phyloP scores from a whole-genome alignment of 2,113 vertebrate species.

The Rana temporaria region DNA sequence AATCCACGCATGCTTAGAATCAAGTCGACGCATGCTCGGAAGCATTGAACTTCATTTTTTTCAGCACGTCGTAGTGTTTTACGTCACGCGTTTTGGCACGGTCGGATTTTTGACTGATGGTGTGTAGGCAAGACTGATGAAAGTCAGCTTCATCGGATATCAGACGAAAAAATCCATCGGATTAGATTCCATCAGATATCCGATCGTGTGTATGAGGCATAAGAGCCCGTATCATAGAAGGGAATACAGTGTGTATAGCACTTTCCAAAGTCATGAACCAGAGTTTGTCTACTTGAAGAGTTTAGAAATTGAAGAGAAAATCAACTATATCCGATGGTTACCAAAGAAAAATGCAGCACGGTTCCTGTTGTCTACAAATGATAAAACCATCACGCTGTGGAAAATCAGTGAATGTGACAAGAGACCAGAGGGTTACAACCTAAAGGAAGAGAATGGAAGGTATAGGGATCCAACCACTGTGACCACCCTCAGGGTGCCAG shows the following conservation, averaged over 20 bases:
- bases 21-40: no score
- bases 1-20: no score
- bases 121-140: no score
- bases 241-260: constrained; percentile 98
- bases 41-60: no score
- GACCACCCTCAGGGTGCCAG: constrained; percentile 92
- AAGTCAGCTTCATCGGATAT: no score
- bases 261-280: constrained; percentile 96
- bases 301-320: constrained; percentile 98
- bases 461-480: constrained; percentile 91
- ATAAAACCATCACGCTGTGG: constrained; percentile 99
- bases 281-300: constrained; percentile 98
- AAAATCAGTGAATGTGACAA: constrained; percentile 98
- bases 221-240: constrained; percentile 72
- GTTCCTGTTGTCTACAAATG: constrained; percentile 95
- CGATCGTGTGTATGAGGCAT: no score
- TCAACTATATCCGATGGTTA: constrained; percentile 98
- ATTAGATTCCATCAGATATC: no score
- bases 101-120: no score
- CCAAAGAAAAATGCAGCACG: constrained; percentile 97
- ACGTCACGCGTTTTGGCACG: no score
- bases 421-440: constrained; percentile 95
- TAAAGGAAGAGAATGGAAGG: constrained; percentile 94
- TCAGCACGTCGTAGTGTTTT: no score
- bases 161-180: no score